Conservation (phyloP, 2,113 vertebrate genomes). For the Hypomesus transpacificus region DNA sequence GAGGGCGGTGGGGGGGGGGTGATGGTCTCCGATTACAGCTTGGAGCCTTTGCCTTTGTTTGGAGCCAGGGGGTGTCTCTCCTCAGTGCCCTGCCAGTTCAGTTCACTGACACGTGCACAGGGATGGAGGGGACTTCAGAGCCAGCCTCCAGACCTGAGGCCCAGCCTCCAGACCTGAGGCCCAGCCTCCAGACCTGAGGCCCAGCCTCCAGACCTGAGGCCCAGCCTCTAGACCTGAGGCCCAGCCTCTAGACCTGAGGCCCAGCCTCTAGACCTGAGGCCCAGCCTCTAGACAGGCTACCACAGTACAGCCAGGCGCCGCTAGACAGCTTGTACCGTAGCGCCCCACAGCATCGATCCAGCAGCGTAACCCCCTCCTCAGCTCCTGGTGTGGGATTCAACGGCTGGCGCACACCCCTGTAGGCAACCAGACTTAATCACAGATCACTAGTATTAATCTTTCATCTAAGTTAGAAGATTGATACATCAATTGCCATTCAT, state of each 20-base stretch:
- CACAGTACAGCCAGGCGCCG: too few species aligned
- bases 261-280: too few species aligned
- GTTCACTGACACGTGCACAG: slow-evolving; percentile 31
- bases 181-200: too few species aligned
- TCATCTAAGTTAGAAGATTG: not conserved
- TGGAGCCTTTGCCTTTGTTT: slow-evolving; percentile 54
- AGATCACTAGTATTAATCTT: not conserved
- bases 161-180: too few species aligned
- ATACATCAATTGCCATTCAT: not conserved
- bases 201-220: too few species aligned
- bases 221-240: too few species aligned
- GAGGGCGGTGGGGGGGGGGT: slow-evolving; percentile 17
- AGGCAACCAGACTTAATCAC: not conserved
- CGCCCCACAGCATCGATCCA: too few species aligned
- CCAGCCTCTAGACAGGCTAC: too few species aligned
- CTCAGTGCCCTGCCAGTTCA: slow-evolving; percentile 61
- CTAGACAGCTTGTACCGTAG: too few species aligned
- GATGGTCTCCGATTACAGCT: slow-evolving; percentile 58
- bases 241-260: too few species aligned
- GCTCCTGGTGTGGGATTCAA: not conserved
- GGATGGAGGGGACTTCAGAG: slow-evolving; percentile 45
- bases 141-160: not conserved
- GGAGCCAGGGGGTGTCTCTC: slow-evolving; percentile 53
- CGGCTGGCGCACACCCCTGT: not conserved
- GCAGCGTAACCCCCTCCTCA: too few species aligned